A percentile compares a stretch with the other conserved stretches of the same genome.
These are phyloP conservation scores for Ennomos fuscantarius DNA, from an alignment of 2,888 invertebrate species.

Conservation along the genomic window DNA sequence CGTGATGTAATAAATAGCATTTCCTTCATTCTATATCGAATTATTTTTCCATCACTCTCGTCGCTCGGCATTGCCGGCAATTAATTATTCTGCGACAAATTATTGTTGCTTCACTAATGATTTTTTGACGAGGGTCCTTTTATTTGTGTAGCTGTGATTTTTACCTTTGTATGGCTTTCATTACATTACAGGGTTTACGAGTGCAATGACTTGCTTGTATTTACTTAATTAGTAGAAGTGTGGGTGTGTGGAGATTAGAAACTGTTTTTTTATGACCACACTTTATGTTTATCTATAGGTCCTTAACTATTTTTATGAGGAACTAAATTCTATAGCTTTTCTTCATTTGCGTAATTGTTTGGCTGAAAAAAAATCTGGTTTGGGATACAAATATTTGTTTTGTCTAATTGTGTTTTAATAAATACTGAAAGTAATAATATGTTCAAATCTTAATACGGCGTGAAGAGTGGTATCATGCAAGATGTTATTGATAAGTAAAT, in stretches of 20 bases:
- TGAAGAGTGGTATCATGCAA: too few species aligned
- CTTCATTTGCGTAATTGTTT: too few species aligned
- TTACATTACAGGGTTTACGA: conserved; percentile 25
- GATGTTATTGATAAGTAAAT: too few species aligned
- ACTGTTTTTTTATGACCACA: conserved; percentile 23
- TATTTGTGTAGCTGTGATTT: conserved; percentile 58
- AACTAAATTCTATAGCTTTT: too few species aligned
- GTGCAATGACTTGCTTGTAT: conserved; percentile 27
- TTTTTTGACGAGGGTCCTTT: conserved; percentile 75
- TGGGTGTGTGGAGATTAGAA: conserved; percentile 16
- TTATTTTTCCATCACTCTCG: conserved; percentile 65
- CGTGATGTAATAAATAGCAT: conserved; percentile 32
- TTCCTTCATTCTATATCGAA: conserved; percentile 56
- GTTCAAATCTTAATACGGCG: too few species aligned
- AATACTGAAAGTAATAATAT: too few species aligned
- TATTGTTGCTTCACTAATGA: conserved; percentile 70
- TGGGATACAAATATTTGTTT: too few species aligned
- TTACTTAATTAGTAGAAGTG: conserved; percentile 23
- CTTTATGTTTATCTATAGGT: too few species aligned
- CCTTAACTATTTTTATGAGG: too few species aligned
- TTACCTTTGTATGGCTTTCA: conserved; percentile 38
- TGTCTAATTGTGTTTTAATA: too few species aligned
- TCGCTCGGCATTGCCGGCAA: conserved; percentile 40
- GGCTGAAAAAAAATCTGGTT: too few species aligned
- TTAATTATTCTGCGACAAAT: conserved; percentile 69